A percentile compares a stretch with the other conserved stretches of the same genome.
Evolutionary conservation across 92 coral and sea anemone species (phyloP).

Genomic region (Micromussa lordhowensis): DNA sequence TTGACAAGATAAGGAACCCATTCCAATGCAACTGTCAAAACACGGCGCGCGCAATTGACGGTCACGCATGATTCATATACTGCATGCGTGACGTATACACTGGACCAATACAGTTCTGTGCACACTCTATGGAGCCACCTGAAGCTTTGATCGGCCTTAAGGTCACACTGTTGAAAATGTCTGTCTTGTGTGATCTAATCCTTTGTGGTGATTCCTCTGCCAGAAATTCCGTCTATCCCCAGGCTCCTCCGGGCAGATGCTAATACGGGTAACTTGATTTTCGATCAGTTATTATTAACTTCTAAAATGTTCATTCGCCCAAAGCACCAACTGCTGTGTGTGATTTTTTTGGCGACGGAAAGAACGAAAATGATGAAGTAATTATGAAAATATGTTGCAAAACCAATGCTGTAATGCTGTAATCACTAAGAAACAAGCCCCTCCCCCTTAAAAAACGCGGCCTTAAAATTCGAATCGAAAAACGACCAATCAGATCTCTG

Average conservation of each 20-base stretch:
- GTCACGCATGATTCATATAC: too few relatives aligned
- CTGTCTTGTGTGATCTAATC: conserved; percentile 1
- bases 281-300: conserved; percentile 6
- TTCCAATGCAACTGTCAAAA: too few relatives aligned
- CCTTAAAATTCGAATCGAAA: neutral
- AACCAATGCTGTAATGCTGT: neutral
- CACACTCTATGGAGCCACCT: neutral
- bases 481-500: neutral
- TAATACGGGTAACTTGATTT: conserved; percentile 31
- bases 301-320: conserved; percentile 10
- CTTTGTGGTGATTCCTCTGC: conserved; percentile 40
- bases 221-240: conserved; percentile 83
- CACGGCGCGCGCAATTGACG: too few relatives aligned
- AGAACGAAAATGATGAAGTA: neutral
- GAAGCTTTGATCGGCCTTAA: neutral
- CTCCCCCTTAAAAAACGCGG: neutral
- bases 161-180: neutral
- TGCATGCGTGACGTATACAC: too few relatives aligned
- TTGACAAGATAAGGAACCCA: too few relatives aligned
- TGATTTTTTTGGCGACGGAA: too few relatives aligned
- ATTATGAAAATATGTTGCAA: neutral
- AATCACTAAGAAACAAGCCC: too few relatives aligned
- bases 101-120: neutral
- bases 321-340: conserved; percentile 12
- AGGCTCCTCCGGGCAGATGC: conserved; percentile 56